Evolutionary conservation across 2,113 vertebrate genomes (phyloP), one percentile per base, ranked within the genome.

Genomic region (Lanius ludovicianus): DNA sequence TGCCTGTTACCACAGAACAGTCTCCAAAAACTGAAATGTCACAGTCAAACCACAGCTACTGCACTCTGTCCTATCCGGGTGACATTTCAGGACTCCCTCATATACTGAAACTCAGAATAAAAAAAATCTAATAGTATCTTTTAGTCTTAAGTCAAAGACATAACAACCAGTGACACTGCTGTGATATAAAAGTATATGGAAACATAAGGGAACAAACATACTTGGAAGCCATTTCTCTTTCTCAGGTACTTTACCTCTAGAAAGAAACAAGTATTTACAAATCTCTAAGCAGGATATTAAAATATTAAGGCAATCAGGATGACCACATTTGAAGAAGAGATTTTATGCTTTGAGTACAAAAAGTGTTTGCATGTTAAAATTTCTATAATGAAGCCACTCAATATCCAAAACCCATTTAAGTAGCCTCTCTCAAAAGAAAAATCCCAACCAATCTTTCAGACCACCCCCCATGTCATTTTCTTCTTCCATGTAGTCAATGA

Each of bases 381-480:
- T 49, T 56, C 46, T 73, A 4, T 20, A 52, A 52, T 86, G 65
- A 89, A 78, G n/a, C 2, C 7, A 56, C 24, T 52, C 39, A 77
- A 81, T 47, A 93, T 28, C 27, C 31, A 74, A 4, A 57, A 39
- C 20, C 17, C 25, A 65, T 56, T 55, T 69, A 80, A 73, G 12
- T 15, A 93, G 62, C n/a, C 30, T 59, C 7, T 73, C 33, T 60
- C 13, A 68, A 31, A 28, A 67, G 78, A 55, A 60, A 67, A 46
- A 24, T 1, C 3, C 11, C 15, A 44, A 56, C 25, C 31, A 17
- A 28, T 28, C 22, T 74, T 84, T 65, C n/a, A 84, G 50, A 39
- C 2, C 9, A 27, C 1, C 3, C 6, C 2, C 7, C 16, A 39
- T 6, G 10, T 15, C 3, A 25, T 33, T 33, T 84, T 17, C 33